Base-by-base conservation (phyloP, 2,888 invertebrate species). In the Sceliomorpha sp. region DNA sequence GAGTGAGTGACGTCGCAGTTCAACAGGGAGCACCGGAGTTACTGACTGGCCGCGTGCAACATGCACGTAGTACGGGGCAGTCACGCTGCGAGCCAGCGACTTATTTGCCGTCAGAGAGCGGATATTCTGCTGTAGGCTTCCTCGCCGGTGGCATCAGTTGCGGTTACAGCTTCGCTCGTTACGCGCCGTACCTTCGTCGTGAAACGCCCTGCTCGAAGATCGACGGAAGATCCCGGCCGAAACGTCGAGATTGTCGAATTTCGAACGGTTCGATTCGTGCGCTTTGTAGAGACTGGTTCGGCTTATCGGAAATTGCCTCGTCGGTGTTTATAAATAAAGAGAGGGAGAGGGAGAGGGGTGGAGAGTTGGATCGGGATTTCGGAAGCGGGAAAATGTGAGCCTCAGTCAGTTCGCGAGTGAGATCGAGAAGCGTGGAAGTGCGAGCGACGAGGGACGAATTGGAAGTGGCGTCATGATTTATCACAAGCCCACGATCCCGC, bases 401-500 rank as follows among this genome's bases (percentile, higher is more conserved):
- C 31, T 47, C n/a, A 14, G 17, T 1, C n/a, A 26, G 8, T 32
- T 44, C 24, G 29, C 8, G 20, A 13, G 27, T 14, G 27, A 26
- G n/a, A 5, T n/a, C 1, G 12, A 10, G 12, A 1, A 27, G n/a
- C 1, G 12, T 20, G 9, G 10, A 15, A 12, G 15, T 32, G 9
- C 6, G 12, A 42, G n/a, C 5, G 14, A 32, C 4, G 42, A 13
- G 26, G 9, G 32, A 24, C 34, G 5, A 20, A 5, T 20, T 20
- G 2, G n/a, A n/a, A n/a, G 20, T 20, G 20, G 14, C n/a, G 76
- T 20, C 39, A 88, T 88, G 87, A 86, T 88, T 78, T 88, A 88
- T 70, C 88, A 88, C 58, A 88, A 88, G 60, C 88, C 88, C 12
- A 88, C 88, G 40, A 82, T 84, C 45, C 88, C 88, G 66, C 84